Base-by-base conservation (phyloP, 2,113 vertebrate species). In the Climacteris rufus region DNA sequence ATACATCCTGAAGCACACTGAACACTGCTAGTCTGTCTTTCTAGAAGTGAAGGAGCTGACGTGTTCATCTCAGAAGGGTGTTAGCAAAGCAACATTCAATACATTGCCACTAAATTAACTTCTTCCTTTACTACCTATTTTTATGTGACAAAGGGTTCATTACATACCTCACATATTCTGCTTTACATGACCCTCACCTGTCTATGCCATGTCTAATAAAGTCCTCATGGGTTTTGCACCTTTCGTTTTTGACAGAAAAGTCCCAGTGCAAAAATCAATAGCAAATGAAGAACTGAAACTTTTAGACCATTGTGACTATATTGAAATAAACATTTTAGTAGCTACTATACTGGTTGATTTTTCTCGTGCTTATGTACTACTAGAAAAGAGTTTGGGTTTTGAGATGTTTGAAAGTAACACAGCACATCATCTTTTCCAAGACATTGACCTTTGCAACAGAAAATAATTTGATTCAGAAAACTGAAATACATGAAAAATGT, bases 381-480 rank as follows among this genome's bases (percentile, higher is more conserved):
- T 53, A 71, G 44, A 69, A 70, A 86, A 63, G 35, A 52, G 7
- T 44, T 71, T 37, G 15, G 15, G 22, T 87, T 95, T 90, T 50
- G 63, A 85, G 9, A 20, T 63, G 17, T 54, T 86, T 69, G 33
- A 59, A 90, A 74, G 18, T 18, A 42, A 50, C 72, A 54, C 25
- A 79, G 12, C n/a, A 39, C 10, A 61, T 72, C 37, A 64, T 16
- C 30, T 93, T 81, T 95, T 86, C 63, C n/a, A 42, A 76, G 75
- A n/a, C 5, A 30, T 74, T 86, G 83, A 49, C 5, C 25, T 86
- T 94, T 80, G 24, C 35, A 86, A 25, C 33, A 66, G 47, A 80
- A 79, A 83, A 83, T 60, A 53, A 59, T 93, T 90, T 50, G 54
- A 86, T 93, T 77, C 66, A 50, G 30, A 88, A 86, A 93, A 90